Base-by-base conservation (phyloP, 2,888 invertebrate species). In the Polydrusus cervinus region DNA sequence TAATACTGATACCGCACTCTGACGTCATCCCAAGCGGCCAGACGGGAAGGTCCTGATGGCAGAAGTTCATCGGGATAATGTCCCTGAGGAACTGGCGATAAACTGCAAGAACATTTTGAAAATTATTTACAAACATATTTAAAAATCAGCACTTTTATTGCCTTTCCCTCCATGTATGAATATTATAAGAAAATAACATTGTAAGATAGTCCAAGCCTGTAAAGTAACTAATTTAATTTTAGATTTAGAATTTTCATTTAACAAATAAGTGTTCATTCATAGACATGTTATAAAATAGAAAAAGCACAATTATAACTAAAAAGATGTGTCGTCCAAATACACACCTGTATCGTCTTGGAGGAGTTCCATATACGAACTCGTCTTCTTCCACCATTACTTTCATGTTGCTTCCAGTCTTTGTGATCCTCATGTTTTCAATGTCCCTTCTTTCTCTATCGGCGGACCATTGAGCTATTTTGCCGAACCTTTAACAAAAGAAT, bases 391-490 rank as follows among this genome's bases (percentile, higher is more conserved):
- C 94, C 87, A 93, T 91, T 49, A 95, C 95, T 86, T 94, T 94
- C 79, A 94, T 90, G 62, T 92, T 92, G 55, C 92, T 92, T 61
- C 91, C 92, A 57, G 92, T 94, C 78, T 95, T 93, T 73, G 96
- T 95, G 79, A 95, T 95, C 71, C 94, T 90, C 93, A 95, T 95
- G 84, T 95, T 95, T 87, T 95, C 95, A 84, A 95, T 93, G 66
- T 95, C 93, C n/a, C 93, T 91, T 11, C 96, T 90, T 80, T 87
- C 87, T 40, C 87, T 81, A 86, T 95, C 95, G 3, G 94, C 93
- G 76, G 94, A 94, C 95, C 95, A 95, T 84, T 96, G 96, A 20
- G 96, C 96, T 92, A 96, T 95, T 89, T 96, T 96, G 78, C 96
- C 96, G 87, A 96, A 96, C 20, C 94, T 90, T 34, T 7, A 25